Evolutionary conservation across 2,113 vertebrate genomes (phyloP), one percentile per base, ranked within the genome.

Genomic region (Lathamus discolor): DNA sequence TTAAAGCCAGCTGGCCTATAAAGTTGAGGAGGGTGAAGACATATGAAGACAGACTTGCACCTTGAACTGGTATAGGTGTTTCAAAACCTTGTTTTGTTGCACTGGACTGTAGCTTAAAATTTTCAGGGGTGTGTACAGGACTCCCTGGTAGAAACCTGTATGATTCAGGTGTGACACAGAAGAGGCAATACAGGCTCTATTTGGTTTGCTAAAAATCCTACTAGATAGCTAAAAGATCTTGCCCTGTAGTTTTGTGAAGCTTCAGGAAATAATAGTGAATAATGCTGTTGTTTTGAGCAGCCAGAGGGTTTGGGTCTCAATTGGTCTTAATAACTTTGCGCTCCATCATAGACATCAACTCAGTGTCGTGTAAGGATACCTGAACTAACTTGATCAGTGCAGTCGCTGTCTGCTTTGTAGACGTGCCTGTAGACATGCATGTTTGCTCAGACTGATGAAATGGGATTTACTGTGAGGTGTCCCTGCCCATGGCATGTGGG

Each of bases 271-370:
- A 6, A 1, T 24, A 4, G 6, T 29, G 5, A 33, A 63, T 28
- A n/a, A 18, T 17, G 23, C 39, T 84, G 23, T n/a, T 62, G 28
- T 70, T 81, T 39, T 46, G 23, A 61, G 23, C 49, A 85, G 49
- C 11, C 10, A 17, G n/a, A 35, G 9, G 5, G 17, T 35, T 41
- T 14, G 18, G 20, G 9, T 75, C 43, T 39, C 43, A 55, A 9
- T 27, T 64, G 9, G 3, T 39, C 4, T 33, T 17, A 15, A 7
- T 49, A 29, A 17, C 52, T 64, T 77, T 83, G 41, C 25, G 9
- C 11, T 48, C 24, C 10, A 1, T 33, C 0, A 0, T 6, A 63
- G 41, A 3, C 28, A 5, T 9, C 11, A 15, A 10, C 7, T 43
- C 41, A 25, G 6, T 4, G 35, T 46, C 25, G 11, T 13, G 10